Conservation (phyloP, 2,113 vertebrate species). For the Nannobrachium achirus region DNA sequence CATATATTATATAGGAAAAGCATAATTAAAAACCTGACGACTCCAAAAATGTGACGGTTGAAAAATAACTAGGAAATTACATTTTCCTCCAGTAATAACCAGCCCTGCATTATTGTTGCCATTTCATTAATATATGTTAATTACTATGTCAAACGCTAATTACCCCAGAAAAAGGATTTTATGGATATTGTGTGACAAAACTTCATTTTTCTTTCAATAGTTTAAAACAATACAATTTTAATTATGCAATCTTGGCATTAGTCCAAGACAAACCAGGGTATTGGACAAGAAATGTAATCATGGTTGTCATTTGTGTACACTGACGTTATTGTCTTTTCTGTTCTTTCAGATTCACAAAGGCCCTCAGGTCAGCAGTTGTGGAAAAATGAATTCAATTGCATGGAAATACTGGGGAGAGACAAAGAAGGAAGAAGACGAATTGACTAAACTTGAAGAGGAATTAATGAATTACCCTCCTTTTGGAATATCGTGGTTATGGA, state of each 20-base stretch:
- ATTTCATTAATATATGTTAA: neutral
- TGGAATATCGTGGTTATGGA: slow-evolving; percentile 68
- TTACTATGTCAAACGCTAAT: neutral
- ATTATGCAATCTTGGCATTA: neutral
- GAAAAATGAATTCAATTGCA: slow-evolving; percentile 53
- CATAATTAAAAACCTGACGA: neutral
- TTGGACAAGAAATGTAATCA: neutral
- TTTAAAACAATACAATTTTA: neutral
- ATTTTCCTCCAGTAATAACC: neutral
- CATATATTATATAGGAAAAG: too few relatives aligned
- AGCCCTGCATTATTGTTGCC: neutral
- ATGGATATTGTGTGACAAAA: neutral
- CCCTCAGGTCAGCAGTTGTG: slow-evolving; percentile 44
- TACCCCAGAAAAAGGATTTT: neutral
- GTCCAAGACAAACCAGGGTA: neutral
- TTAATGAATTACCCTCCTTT: slow-evolving; percentile 73
- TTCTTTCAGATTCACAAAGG: slow-evolving; percentile 58
- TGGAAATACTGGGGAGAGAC: slow-evolving; percentile 61
- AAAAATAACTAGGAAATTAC: neutral
- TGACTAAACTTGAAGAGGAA: slow-evolving; percentile 66
- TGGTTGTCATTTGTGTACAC: slow-evolving; percentile 3
- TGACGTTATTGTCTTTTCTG: slow-evolving; percentile 48
- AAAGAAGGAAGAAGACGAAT: slow-evolving; percentile 45
- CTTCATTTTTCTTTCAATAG: neutral
- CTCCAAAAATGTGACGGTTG: neutral